A percentile compares a stretch with the other conserved stretches of the same genome.
Evolutionary conservation across 2,113 vertebrate genomes (phyloP).

Genomic region (Brachionichthys hirsutus): DNA sequence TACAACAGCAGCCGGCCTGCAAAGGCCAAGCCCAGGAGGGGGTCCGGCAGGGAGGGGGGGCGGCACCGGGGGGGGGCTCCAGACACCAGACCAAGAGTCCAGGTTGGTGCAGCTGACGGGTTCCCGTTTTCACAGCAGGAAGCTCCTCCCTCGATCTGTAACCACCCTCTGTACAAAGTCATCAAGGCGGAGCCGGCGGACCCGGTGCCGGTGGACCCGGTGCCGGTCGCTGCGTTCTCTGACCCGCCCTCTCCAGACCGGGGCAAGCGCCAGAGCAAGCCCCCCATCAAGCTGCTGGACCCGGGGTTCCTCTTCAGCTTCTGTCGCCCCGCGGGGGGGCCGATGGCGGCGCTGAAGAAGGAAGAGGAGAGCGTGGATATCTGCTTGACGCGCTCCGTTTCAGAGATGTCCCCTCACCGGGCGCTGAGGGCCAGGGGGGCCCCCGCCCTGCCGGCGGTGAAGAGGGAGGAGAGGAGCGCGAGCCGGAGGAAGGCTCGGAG

Average conservation of each 20-base stretch:
- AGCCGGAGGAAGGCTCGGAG: constrained; percentile 44
- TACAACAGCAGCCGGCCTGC: constrained; percentile 65
- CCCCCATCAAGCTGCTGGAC: constrained; percentile 80
- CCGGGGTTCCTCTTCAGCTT: constrained; percentile 81
- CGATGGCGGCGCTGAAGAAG: constrained; percentile 70
- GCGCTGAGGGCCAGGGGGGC: constrained; percentile 51
- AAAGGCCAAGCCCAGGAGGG: constrained; percentile 50
- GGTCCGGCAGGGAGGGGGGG: constrained; percentile 22
- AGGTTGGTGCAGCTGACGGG: constrained; percentile 25
- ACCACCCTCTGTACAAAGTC: constrained; percentile 73
- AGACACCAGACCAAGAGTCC: constrained; percentile 13
- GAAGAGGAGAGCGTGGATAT: constrained; percentile 81
- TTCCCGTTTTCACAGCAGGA: constrained; percentile 43
- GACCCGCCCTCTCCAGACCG: constrained; percentile 69
- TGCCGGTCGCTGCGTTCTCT: constrained; percentile 68
- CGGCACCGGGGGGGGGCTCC: constrained; percentile 13
- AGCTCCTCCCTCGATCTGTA: constrained; percentile 59
- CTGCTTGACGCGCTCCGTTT: constrained; percentile 76
- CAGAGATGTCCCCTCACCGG: constrained; percentile 56
- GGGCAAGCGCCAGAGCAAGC: constrained; percentile 82
- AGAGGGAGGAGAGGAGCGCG: constrained; percentile 58
- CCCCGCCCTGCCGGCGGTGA: constrained; percentile 44
- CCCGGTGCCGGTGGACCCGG: constrained; percentile 74
- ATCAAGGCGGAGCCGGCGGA: constrained; percentile 81
- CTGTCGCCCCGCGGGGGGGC: constrained; percentile 68